phyloP scores from a whole-genome alignment of 1,140 invertebrate genomes.

The Drosophila takahashii region DNA sequence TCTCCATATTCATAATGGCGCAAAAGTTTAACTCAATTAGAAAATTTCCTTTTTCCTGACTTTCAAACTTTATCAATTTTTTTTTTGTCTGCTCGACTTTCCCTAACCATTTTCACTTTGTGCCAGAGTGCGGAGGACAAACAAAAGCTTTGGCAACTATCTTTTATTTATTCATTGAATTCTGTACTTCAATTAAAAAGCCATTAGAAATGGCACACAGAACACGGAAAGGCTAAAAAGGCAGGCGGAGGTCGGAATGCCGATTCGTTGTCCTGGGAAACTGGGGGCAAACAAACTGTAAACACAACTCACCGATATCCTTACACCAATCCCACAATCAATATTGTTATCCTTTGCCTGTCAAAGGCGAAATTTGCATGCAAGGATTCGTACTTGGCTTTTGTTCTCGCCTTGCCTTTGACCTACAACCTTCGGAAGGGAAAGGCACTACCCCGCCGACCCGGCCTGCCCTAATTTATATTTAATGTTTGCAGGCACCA shows the following conservation, averaged over 20 bases:
- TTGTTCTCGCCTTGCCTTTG: conserved; percentile 57
- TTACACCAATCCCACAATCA: conserved; percentile 50
- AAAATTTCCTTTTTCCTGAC: conserved; percentile 52
- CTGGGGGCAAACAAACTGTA: conserved; percentile 44
- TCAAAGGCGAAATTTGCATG: conserved; percentile 77
- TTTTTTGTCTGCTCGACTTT: conserved; percentile 15
- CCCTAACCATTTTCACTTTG: conserved; percentile 5
- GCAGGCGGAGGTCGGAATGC: conserved; percentile 46
- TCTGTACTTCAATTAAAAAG: conserved; percentile 77
- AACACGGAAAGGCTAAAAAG: conserved; percentile 6
- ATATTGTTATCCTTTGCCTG: conserved; percentile 75
- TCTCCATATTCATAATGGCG: conserved; percentile 51
- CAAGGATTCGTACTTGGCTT: conserved; percentile 70
- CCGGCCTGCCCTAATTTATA: conserved; percentile 63
- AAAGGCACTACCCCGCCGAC: neutral
- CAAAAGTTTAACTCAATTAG: conserved; percentile 66
- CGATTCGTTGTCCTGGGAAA: conserved; percentile 68
- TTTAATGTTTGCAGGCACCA: conserved; percentile 63
- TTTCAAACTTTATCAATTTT: conserved; percentile 47
- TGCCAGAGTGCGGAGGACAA: neutral
- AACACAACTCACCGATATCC: conserved; percentile 46
- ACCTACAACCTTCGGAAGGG: conserved; percentile 39
- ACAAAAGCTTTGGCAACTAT: conserved; percentile 53
- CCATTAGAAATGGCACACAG: conserved; percentile 56
- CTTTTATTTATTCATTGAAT: conserved; percentile 78